These are phyloP conservation scores for Ormyrus pomaceus DNA, from an alignment of 2,888 invertebrate species.

Conservation along the genomic window DNA sequence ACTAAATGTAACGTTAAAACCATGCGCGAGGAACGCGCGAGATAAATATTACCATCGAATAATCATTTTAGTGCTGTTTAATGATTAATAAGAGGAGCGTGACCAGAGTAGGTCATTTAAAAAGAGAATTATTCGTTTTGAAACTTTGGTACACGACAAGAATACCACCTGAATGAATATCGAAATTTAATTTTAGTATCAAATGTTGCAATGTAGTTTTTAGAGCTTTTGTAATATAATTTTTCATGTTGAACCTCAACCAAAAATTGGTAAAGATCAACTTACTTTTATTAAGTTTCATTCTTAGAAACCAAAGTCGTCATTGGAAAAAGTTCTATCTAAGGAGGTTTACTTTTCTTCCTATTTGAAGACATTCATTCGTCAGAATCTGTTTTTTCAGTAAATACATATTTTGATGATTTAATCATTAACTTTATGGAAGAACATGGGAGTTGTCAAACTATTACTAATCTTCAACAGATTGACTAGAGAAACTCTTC, in stretches of 20 bases:
- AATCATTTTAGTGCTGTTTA: too few species aligned
- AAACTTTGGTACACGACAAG: too few species aligned
- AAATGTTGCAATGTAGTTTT: background rate
- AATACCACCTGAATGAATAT: too few species aligned
- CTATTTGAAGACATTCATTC: background rate
- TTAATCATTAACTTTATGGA: background rate
- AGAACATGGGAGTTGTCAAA: background rate
- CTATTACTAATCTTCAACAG: conserved; percentile 1
- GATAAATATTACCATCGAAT: too few species aligned
- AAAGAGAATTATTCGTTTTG: too few species aligned
- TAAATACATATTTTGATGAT: background rate
- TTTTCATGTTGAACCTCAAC: background rate
- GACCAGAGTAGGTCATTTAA: too few species aligned
- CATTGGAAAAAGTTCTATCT: conserved; percentile 11
- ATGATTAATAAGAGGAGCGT: too few species aligned
- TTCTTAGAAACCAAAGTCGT: conserved; percentile 9
- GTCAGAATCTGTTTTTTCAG: background rate
- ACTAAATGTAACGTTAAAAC: too few species aligned
- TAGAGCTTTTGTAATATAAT: background rate
- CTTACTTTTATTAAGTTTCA: background rate
- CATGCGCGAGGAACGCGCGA: too few species aligned
- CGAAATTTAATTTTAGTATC: too few species aligned
- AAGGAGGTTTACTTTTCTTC: background rate
- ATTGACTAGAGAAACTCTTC: conserved; percentile 29
- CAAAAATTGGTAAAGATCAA: background rate